Base-by-base conservation (phyloP, 2,113 vertebrate species). In the Rissa tridactyla region DNA sequence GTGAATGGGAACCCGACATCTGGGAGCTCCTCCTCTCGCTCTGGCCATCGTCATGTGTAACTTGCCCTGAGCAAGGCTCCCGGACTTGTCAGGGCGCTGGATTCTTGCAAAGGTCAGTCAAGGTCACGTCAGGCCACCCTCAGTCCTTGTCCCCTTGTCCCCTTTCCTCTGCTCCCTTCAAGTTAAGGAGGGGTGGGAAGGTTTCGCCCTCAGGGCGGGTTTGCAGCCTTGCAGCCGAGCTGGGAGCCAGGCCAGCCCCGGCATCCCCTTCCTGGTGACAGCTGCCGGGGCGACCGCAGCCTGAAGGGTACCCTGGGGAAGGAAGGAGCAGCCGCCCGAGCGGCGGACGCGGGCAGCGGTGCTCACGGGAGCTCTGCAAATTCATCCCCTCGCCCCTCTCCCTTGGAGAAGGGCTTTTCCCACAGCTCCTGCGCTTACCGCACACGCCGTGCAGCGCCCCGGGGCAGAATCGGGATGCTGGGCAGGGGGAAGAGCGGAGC, bases 1-100 rank as follows among this genome's bases (percentile, higher is more conserved):
- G 6, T 44, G 5, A 4, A n/a, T 0, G 5, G 68, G 38, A 86
- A 10, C 44, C 8, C 3, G 4, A 21, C 2, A 4, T 52, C 52
- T 17, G 5, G 1, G 40, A 26, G 15, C 40, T 88, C 52, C 57
- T 85, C 38, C 60, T 79, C 85, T 70, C 0, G 0, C 32, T 71
- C 46, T 71, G 87, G 27, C 10, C 15, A 23, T 11, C 10, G 4
- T 82, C 70, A 25, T 10, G 3, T 0, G 0, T n/a, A 62, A 68
- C 38, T 14, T 62, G 55, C 81, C 69, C 52, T 64, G 15, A 44
- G 52, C 32, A 34, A 73, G 42, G n/a, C 21, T 40, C 15, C 64
- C 0, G 0, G 11, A 49, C 16, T 40, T 8, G 0, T 42, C 47
- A 49, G 11, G 11, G 22, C 1, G 7, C 5, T 3, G 10, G 34